phyloP scores from a whole-genome alignment of 2,888 invertebrate genomes.

The Acleris laterana region DNA sequence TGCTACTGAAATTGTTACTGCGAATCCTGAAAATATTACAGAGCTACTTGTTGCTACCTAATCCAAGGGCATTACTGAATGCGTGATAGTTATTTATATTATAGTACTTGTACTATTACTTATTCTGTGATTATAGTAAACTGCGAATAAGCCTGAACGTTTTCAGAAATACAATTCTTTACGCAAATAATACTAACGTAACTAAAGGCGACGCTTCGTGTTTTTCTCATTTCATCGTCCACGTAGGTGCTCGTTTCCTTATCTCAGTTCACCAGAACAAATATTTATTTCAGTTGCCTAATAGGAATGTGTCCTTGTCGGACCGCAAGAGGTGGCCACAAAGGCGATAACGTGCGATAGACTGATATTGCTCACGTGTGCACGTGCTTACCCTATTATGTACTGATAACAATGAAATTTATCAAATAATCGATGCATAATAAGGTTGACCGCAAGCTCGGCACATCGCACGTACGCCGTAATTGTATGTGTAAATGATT shows the following conservation, averaged over 20 bases:
- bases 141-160: no score
- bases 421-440: slow-evolving; percentile 76
- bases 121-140: no score
- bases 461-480: slow-evolving; percentile 14
- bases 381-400: slow-evolving; percentile 58
- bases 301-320: slow-evolving; percentile 32
- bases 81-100: no score
- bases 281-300: slow-evolving; percentile 14
- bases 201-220: background rate
- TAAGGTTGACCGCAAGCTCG: slow-evolving; percentile 44
- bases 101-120: no score
- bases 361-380: slow-evolving; percentile 45
- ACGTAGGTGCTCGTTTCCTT: slow-evolving; percentile 16
- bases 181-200: slow-evolving; percentile 2
- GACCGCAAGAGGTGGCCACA: slow-evolving; percentile 36
- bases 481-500: slow-evolving; percentile 9
- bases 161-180: no score
- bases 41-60: slow-evolving; percentile 23
- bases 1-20: slow-evolving; percentile 18
- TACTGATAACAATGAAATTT: slow-evolving; percentile 63
- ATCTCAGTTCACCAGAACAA: slow-evolving; percentile 20
- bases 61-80: no score
- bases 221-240: background rate
- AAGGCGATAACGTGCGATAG: slow-evolving; percentile 37
- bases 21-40: slow-evolving; percentile 13